These are phyloP conservation scores for Selene dorsalis DNA, from an alignment of 2,797 vertebrate species.

Conservation along the genomic window DNA sequence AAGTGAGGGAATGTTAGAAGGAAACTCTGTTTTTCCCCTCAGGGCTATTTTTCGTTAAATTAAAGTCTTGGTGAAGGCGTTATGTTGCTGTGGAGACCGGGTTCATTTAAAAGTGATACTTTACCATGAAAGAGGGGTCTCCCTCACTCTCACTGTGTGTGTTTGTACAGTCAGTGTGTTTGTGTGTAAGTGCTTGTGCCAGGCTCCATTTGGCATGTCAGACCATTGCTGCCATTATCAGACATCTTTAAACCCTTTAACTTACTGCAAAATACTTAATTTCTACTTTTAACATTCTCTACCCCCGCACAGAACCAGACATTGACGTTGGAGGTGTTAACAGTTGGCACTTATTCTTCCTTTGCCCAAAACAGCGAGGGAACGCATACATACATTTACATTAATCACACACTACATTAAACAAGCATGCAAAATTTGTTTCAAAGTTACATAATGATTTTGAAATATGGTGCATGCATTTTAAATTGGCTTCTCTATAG, in stretches of 20 bases:
- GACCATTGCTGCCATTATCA: neutral
- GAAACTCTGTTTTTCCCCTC: constrained; percentile 57
- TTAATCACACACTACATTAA: neutral
- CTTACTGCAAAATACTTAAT: constrained; percentile 6
- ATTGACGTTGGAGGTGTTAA: neutral
- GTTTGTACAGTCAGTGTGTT: neutral
- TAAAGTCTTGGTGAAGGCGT: constrained; percentile 45
- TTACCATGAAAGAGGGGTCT: constrained; percentile 26
- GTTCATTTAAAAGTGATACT: constrained; percentile 47
- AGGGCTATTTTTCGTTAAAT: constrained; percentile 56
- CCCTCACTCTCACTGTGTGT: neutral
- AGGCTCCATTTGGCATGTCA: constrained; percentile 16
- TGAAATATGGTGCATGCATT: neutral
- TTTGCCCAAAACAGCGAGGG: neutral
- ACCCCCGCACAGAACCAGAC: constrained; percentile 1
- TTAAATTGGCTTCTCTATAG: neutral
- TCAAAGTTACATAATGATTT: neutral
- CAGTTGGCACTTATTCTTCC: neutral
- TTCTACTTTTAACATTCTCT: constrained; percentile 23
- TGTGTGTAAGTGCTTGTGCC: constrained; percentile 15
- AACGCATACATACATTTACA: too few relatives aligned
- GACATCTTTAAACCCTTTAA: neutral
- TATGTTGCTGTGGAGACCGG: constrained; percentile 65
- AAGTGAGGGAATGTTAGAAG: constrained; percentile 57
- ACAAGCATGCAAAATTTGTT: neutral